A percentile compares a stretch with the other conserved stretches of the same genome.
Evolutionary conservation across 2,113 vertebrate genomes (phyloP).

Genomic region (Meleagris gallopavo): DNA sequence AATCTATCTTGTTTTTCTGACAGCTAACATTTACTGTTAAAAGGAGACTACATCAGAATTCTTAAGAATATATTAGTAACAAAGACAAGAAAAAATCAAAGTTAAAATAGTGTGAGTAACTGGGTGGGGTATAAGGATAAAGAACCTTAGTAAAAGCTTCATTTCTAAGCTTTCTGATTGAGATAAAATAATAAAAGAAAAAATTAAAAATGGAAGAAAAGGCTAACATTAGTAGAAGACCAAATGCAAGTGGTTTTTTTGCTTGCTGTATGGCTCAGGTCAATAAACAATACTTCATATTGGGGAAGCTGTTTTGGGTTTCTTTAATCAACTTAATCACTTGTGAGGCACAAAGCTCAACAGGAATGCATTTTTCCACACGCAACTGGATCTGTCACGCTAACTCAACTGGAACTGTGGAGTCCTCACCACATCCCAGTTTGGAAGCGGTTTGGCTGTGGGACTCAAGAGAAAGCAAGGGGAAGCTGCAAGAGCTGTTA

Average conservation of each 20-base stretch:
- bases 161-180: not conserved
- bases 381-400: not conserved
- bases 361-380: not conserved
- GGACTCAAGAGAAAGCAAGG: not conserved
- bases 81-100: not conserved
- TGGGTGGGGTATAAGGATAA: not conserved
- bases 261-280: not conserved
- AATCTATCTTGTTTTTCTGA: not conserved
- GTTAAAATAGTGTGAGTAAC: not conserved
- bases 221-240: not conserved
- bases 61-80: not conserved
- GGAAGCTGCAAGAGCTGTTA: not conserved
- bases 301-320: not conserved
- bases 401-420: not conserved
- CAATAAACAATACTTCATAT: not conserved
- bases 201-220: not conserved
- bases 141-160: not conserved
- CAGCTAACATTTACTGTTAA: not conserved
- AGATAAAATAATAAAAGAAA: not conserved
- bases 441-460: rapidly evolving
- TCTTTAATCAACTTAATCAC: not conserved
- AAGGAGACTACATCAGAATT: not conserved
- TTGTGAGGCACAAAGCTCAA: not conserved
- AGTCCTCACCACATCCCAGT: not conserved
- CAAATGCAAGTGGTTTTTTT: not conserved